Conservation (phyloP, 2,113 vertebrate genomes). For the Burhinus oedicnemus region DNA sequence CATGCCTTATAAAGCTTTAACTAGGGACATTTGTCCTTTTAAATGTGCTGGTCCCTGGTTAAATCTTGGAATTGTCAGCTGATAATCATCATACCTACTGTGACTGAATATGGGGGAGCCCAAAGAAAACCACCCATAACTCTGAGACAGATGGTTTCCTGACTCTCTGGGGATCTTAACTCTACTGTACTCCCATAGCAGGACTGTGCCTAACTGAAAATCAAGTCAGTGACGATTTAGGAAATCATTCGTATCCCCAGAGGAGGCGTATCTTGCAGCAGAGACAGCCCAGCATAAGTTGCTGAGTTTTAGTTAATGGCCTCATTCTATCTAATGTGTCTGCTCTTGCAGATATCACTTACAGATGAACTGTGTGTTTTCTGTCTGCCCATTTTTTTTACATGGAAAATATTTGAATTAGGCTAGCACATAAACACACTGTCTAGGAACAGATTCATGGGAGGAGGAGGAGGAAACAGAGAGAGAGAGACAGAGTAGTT, state of each 20-base stretch:
- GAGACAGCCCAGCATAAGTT: constrained; percentile 26
- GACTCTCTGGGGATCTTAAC: neutral
- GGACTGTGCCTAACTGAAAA: neutral
- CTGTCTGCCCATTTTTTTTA: neutral
- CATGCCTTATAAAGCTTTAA: neutral
- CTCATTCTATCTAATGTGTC: constrained; percentile 37
- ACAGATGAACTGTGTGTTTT: constrained; percentile 23
- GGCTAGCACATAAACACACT: neutral
- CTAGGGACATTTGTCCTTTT: neutral
- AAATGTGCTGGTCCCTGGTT: neutral
- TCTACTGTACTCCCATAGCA: neutral
- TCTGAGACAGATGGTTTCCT: neutral
- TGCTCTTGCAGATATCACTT: constrained; percentile 20
- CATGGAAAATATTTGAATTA: constrained; percentile 24
- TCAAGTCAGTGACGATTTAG: constrained; percentile 18
- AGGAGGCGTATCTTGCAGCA: neutral
- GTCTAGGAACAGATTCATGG: neutral
- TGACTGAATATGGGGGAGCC: neutral
- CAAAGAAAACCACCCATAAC: neutral
- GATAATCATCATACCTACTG: neutral
- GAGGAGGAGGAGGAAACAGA: neutral
- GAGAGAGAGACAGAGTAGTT: neutral
- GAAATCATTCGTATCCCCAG: constrained; percentile 9
- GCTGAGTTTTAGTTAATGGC: constrained; percentile 52
- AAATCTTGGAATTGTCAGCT: neutral